Base-by-base conservation (phyloP, 2,113 vertebrate species). In the Chloebia gouldiae region DNA sequence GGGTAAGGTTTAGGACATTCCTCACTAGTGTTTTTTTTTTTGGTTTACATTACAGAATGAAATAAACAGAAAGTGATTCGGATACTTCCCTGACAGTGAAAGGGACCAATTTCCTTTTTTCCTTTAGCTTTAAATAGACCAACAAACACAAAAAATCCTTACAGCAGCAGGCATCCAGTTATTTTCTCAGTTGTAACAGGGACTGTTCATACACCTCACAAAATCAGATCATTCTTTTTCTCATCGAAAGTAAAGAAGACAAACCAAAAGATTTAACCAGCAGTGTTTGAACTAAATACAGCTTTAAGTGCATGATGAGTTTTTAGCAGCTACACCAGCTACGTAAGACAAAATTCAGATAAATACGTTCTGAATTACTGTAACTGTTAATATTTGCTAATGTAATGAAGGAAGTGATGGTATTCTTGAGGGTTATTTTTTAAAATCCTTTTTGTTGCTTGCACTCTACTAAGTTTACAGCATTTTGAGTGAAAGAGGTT, bases 1-100 rank as follows among this genome's bases (percentile, higher is more conserved):
- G 51, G 15, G 22, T 24, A 79, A 56, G 33, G 39, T 78, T 76
- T 80, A 54, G 53, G 69, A 66, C 53, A 27, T 75, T 91, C 51
- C 16, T 40, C 31, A 49, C 25, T 45, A 20, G 3, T 51, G 33
- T 3, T 73, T 63, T 39, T 39, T 39, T 39, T 61, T 88, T 71
- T 40, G 1, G 35, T 86, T 93, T 81, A 42, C 60, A 50, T 75
- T 49, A 60, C 51, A 92, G 88, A 90, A 80, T 20, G 22, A 86
- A 90, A 93, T 44, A 77, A 88, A 95, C 71, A 83, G 85, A 96
- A 94, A 94, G 80, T 5, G 22, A 71, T 40, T 71, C 51, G 64
- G 69, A 81, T 27, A 76, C 57, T 89, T 94, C 53, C 65, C 72
- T 39, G 61, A 71, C 61, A 93, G 85, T 13, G 76, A 90, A 90